Evolutionary conservation across 2,113 vertebrate genomes (phyloP), one percentile per base, ranked within the genome.

Genomic region (Tyto alba): DNA sequence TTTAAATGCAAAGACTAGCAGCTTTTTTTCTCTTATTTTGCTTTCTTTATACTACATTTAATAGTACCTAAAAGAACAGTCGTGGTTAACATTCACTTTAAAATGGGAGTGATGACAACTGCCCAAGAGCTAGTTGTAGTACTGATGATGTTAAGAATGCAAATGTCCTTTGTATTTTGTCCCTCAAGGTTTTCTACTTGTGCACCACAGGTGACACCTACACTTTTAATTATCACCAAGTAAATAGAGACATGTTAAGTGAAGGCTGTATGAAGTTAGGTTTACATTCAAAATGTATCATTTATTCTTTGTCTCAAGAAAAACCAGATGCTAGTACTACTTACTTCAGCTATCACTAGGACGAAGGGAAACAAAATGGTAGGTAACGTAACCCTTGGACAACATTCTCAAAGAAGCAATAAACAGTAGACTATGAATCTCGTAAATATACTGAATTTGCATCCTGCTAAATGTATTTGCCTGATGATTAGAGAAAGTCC

Each of bases 111-210:
- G 62, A 75, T 43, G 47, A 78, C 56, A 95, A 88, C n/a, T 72
- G 71, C 41, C 47, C 50, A 81, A 88, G 64, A 80, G 36, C 73
- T 66, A 45, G 62, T 29, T 75, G 38, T 62, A 82, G 62, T 57
- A 75, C 83, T 67, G 75, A 75, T 67, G 78, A 69, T 57, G 27
- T 40, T 69, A 89, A 56, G 29, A 94, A 89, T 73, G 43, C 29
- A 57, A 71, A 59, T 41, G 74, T 81, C 81, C 93, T 93, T 96
- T 1, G 0, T 52, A 85, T 87, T 81, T 78, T 91, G 77, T 81
- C 69, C 62, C 81, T 94, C 47, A 72, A 82, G 82, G 85, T 87
- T 91, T 94, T 93, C 88, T 94, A 85, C 85, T 97, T 94, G 74
- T 91, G 92, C n/a, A 78, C 32, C 9, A 52, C 62, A 89, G 92